Evolutionary conservation across 2,797 vertebrate species (phyloP).

Genomic region (Ptychadena robeensis): DNA sequence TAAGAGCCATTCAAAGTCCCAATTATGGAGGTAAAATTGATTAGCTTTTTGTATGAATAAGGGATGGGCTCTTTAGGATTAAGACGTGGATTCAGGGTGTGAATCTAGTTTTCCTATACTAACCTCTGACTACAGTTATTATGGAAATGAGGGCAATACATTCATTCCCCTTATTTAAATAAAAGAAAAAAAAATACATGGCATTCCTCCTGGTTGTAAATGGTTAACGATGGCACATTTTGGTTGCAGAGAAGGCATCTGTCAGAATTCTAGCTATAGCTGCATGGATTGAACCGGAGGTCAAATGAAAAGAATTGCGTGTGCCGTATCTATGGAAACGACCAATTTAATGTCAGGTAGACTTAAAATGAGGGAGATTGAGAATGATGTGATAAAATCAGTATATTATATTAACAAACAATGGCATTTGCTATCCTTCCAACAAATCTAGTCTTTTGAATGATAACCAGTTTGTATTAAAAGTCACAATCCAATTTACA

Average conservation of each 20-base stretch:
- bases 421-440: conserved; percentile 72
- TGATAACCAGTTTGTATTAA: conserved; percentile 59
- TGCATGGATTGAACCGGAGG: conserved; percentile 80
- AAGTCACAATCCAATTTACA: conserved; percentile 60
- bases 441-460: conserved; percentile 61
- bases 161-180: background rate
- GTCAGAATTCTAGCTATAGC: conserved; percentile 79
- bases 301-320: conserved; percentile 79
- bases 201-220: conserved; percentile 5
- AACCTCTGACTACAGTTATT: no score
- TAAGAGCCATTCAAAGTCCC: no score
- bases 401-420: conserved; percentile 81
- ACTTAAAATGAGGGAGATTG: conserved; percentile 69
- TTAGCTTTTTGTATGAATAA: no score
- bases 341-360: conserved; percentile 77
- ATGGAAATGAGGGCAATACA: background rate
- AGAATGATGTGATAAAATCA: conserved; percentile 77
- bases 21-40: no score
- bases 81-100: no score
- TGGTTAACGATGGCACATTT: conserved; percentile 55
- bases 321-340: conserved; percentile 79
- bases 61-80: no score
- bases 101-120: no score
- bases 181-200: background rate
- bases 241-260: conserved; percentile 76